A percentile compares a stretch with the other conserved stretches of the same genome.
Conservation (phyloP, 64 coral and sea anemone species). For the Dendrophyllia cribrosa region DNA sequence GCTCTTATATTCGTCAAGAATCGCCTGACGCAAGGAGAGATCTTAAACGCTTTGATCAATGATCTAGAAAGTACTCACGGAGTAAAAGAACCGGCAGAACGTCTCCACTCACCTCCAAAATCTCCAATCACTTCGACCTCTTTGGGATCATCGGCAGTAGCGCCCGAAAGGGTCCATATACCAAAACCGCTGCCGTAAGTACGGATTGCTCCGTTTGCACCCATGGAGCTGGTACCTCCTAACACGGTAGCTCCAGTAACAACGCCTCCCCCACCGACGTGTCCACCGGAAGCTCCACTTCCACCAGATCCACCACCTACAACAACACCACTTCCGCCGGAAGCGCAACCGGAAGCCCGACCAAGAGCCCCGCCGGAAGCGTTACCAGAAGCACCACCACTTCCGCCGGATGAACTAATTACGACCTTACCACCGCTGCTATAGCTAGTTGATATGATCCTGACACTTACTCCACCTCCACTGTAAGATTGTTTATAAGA, state of each 20-base stretch:
- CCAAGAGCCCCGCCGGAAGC: not conserved
- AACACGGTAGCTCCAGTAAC: slow-evolving; percentile 4
- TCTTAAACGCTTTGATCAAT: too few relatives aligned
- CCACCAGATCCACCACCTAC: not conserved
- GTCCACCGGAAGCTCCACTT: not conserved
- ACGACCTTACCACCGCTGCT: not conserved
- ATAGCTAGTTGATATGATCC: not conserved
- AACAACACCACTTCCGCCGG: not conserved
- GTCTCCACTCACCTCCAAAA: slow-evolving; percentile 77
- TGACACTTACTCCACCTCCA: not conserved
- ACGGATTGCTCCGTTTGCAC: not conserved
- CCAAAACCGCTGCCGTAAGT: slow-evolving; percentile 17
- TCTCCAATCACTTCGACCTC: slow-evolving; percentile 75
- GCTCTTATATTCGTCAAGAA: too few relatives aligned
- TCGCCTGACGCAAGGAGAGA: too few relatives aligned
- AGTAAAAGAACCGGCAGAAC: too few relatives aligned
- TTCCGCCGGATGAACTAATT: not conserved
- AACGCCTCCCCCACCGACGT: not conserved
- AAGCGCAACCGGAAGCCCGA: not conserved
- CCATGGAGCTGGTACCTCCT: not conserved
- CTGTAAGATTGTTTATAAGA: too few relatives aligned
- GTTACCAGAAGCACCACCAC: not conserved
- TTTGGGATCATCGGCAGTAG: not conserved
- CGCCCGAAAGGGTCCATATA: not conserved
- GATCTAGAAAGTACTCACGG: too few relatives aligned